phyloP scores from a whole-genome alignment of 2,888 invertebrate genomes.

The Lumbricus terrestris region DNA sequence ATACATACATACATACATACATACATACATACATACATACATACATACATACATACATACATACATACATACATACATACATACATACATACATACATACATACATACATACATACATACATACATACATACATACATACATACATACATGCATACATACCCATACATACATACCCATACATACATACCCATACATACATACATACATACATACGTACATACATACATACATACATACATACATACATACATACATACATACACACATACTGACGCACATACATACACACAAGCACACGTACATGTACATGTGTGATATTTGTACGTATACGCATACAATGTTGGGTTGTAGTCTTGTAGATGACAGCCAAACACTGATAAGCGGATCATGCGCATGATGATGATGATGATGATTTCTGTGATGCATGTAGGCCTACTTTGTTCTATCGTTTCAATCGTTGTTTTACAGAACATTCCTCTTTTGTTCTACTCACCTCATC shows the following conservation, averaged over 20 bases:
- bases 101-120: no score
- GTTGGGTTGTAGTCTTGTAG: neutral
- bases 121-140: neutral
- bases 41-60: neutral
- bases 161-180: no score
- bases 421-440: neutral
- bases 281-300: neutral
- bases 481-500: neutral
- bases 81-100: no score
- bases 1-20: no score
- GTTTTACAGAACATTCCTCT: neutral
- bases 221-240: no score
- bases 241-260: no score
- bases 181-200: no score
- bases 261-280: no score
- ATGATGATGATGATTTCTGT: neutral
- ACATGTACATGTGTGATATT: neutral
- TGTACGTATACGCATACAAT: no score
- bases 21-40: neutral
- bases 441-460: slow-evolving; percentile 3
- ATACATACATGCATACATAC: neutral
- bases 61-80: no score
- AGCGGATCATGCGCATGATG: no score
- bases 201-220: no score
- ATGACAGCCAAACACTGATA: neutral